A percentile compares a stretch with the other conserved stretches of the same genome.
These are phyloP conservation scores for Girardinus metallicus DNA, from an alignment of 2,797 vertebrate species.

Conservation along the genomic window DNA sequence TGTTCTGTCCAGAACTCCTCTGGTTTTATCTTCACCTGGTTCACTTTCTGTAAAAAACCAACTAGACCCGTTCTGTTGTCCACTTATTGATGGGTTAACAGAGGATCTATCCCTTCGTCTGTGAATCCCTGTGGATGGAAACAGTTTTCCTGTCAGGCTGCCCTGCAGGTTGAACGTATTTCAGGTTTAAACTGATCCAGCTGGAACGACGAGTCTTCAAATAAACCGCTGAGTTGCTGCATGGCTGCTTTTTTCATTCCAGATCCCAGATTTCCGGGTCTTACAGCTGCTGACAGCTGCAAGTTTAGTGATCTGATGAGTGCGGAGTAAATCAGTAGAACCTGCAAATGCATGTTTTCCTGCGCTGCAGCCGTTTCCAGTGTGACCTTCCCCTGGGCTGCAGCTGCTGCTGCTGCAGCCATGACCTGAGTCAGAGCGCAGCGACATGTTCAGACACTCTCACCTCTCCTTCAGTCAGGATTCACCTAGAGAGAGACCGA, in stretches of 20 bases:
- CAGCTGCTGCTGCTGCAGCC: conserved; percentile 11
- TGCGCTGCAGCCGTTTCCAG: not conserved
- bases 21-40: not conserved
- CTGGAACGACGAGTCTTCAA: not conserved
- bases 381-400: conserved; percentile 52
- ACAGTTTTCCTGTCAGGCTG: not conserved
- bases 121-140: not conserved
- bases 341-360: conserved; percentile 1
- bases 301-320: not conserved
- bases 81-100: not conserved
- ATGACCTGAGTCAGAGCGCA: conserved; percentile 40
- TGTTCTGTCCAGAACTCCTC: not conserved
- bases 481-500: conserved; percentile 5
- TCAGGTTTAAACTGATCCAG: not conserved
- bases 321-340: not conserved
- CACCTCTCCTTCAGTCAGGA: not conserved
- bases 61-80: not conserved
- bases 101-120: not conserved
- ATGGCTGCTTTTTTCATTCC: not conserved
- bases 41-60: too few relatives aligned
- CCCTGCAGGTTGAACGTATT: not conserved
- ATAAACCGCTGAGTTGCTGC: not conserved
- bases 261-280: not conserved
- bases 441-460: conserved; percentile 3
- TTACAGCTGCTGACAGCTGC: conserved; percentile 1